Base-by-base conservation (phyloP, 35 echinoderm and acorn worm species). In the Holothuria glaberrima region DNA sequence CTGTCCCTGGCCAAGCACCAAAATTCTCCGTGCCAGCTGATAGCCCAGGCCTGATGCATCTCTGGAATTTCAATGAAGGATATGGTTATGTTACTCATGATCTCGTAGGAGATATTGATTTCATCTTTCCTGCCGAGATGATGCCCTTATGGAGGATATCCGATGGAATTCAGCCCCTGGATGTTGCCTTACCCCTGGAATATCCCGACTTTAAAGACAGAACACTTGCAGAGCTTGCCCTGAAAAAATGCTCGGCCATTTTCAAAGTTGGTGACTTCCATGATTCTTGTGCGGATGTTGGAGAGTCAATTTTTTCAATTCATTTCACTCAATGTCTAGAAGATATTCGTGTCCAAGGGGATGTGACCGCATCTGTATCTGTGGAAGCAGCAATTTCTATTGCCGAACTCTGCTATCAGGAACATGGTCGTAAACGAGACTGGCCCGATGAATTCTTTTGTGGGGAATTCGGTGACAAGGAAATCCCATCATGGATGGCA, bases 31-130 rank as follows among this genome's bases (percentile, higher is more conserved):
- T 76, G 17, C 45, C 52, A 38, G 52, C 32, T 33, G 83, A 91
- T 27, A 91, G 91, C 54, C 74, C 70, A 93, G 89, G 93, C 57
- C 77, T 97, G 7, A 25, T 68, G 9, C 72, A 88, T 54, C 61
- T 97, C 17, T 97, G 94, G 94, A 97, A 93, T 50, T 66, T 97
- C 24, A 91, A 93, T 91, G 89, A 90, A 88, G 92, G 94, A 6
- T n/a, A 22, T 71, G 90, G 91, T 57, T 21, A 21, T 19, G 27
- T 65, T 57, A 38, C 71, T 34, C 33, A 82, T 25, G 94, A 97
- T 84, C 65, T 91, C 9, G 78, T 89, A 25, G 45, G 67, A 52
- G 80, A 68, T 30, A 35, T 58, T 41, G 13, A 82, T 30, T 68
- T 97, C 0, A 52, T 87, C n/a, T 68, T 93, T 13, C 91, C 80